A percentile compares a stretch with the other conserved stretches of the same genome.
These are phyloP conservation scores for Peromyscus polionotus DNA, from an alignment of 2,113 vertebrate species.

Conservation along the genomic window DNA sequence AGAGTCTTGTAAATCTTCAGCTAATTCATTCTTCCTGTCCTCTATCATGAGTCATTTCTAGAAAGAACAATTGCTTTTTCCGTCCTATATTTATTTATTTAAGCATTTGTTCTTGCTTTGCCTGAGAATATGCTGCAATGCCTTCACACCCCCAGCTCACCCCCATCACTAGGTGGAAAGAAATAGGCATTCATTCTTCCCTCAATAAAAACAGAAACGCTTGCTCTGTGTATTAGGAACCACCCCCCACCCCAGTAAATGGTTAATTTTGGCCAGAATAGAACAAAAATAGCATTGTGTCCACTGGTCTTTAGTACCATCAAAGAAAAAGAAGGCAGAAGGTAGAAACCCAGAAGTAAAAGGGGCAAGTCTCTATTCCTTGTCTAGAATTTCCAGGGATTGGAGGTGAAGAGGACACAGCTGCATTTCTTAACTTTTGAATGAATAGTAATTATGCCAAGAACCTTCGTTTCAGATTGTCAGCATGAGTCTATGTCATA, in stretches of 20 bases:
- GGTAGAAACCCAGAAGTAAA: constrained; percentile 67
- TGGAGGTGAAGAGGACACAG: constrained; percentile 69
- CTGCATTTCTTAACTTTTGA: constrained; percentile 74
- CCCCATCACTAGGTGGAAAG: not conserved
- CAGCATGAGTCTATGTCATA: constrained; percentile 50
- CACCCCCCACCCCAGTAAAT: constrained; percentile 49
- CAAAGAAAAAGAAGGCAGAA: not conserved
- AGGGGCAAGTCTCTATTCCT: not conserved
- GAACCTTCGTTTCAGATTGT: constrained; percentile 68
- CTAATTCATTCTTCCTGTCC: constrained; percentile 64
- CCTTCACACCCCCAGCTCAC: not conserved
- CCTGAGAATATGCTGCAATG: constrained; percentile 42
- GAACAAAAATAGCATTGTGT: constrained; percentile 65
- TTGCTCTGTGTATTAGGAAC: constrained; percentile 47
- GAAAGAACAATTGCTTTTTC: not conserved
- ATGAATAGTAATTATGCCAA: constrained; percentile 78
- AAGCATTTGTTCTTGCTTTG: not conserved
- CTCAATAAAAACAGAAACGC: constrained; percentile 40
- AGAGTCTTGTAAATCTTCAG: constrained; percentile 52
- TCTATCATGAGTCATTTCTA: constrained; percentile 33
- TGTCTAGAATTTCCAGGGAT: constrained; percentile 34
- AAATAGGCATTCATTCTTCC: constrained; percentile 31
- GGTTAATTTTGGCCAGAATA: constrained; percentile 66
- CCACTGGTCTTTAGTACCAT: constrained; percentile 51
- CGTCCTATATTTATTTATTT: constrained; percentile 33